Evolutionary conservation across 1,140 invertebrate genomes (phyloP).

Genomic region (Pseudomyrmex dendroicus): DNA sequence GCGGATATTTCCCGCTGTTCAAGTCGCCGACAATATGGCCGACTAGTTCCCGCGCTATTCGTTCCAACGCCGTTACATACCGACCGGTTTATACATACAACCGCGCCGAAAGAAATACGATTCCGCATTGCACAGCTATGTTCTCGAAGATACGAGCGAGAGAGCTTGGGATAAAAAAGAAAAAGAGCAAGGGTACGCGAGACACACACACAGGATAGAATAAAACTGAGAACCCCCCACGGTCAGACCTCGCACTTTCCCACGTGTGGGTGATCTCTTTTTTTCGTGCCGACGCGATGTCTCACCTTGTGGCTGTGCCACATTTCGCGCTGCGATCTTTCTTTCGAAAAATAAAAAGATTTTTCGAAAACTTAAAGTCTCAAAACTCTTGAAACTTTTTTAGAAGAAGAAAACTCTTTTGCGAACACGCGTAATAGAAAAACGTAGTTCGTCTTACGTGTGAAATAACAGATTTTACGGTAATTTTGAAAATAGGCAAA

Average conservation of each 20-base stretch:
- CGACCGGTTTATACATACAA: conserved; percentile 72
- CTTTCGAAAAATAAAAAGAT: conserved; percentile 42
- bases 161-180: conserved; percentile 60
- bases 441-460: too few relatives aligned
- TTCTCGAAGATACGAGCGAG: conserved; percentile 68
- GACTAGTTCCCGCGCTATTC: conserved; percentile 46
- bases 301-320: conserved; percentile 77
- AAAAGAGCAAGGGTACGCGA: conserved; percentile 72
- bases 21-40: too few relatives aligned
- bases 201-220: conserved; percentile 72
- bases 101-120: conserved; percentile 80
- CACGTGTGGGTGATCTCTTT: conserved; percentile 85
- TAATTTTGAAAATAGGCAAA: too few relatives aligned
- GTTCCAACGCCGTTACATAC: conserved; percentile 70
- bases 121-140: conserved; percentile 74
- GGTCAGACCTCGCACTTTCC: conserved; percentile 84
- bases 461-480: too few relatives aligned
- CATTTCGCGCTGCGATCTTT: conserved; percentile 67
- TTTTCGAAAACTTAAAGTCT: too few relatives aligned
- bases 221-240: conserved; percentile 81
- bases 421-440: too few relatives aligned
- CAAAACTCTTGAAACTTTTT: too few relatives aligned
- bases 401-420: too few relatives aligned
- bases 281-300: conserved; percentile 81
- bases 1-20: too few relatives aligned